phyloP scores from a whole-genome alignment of 1,140 invertebrate genomes.

The Penaeus vannamei region DNA sequence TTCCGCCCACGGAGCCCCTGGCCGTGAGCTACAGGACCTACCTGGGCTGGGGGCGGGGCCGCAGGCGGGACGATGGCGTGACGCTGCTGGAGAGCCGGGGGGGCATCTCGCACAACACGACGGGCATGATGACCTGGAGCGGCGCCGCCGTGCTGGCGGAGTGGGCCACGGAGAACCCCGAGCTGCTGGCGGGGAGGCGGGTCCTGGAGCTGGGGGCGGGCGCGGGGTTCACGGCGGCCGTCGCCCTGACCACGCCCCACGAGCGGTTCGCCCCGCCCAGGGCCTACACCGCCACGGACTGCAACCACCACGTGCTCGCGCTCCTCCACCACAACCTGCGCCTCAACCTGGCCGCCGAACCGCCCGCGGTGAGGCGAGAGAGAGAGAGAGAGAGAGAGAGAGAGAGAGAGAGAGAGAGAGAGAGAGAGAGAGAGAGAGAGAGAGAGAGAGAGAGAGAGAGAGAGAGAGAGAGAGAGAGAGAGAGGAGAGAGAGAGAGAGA shows the following conservation, averaged over 20 bases:
- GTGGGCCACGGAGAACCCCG: slow-evolving; percentile 54
- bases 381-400: no score
- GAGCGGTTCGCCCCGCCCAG: background rate
- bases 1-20: background rate
- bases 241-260: slow-evolving; percentile 44
- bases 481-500: no score
- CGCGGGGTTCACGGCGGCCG: slow-evolving; percentile 50
- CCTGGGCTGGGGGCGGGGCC: slow-evolving; percentile 31
- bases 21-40: slow-evolving; percentile 52
- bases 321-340: slow-evolving; percentile 63
- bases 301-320: slow-evolving; percentile 60
- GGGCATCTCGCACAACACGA: slow-evolving; percentile 61
- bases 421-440: no score
- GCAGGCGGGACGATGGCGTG: background rate
- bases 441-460: no score
- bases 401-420: no score
- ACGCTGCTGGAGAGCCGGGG: slow-evolving; percentile 62
- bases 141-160: slow-evolving; percentile 59
- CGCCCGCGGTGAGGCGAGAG: slow-evolving; percentile 37
- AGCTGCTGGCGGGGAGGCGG: slow-evolving; percentile 42
- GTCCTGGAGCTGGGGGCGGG: slow-evolving; percentile 66
- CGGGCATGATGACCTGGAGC: slow-evolving; percentile 64
- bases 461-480: no score
- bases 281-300: slow-evolving; percentile 62
- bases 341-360: slow-evolving; percentile 39